Conservation (phyloP, 2,797 vertebrate genomes). For the Centroberyx gerrardi region DNA sequence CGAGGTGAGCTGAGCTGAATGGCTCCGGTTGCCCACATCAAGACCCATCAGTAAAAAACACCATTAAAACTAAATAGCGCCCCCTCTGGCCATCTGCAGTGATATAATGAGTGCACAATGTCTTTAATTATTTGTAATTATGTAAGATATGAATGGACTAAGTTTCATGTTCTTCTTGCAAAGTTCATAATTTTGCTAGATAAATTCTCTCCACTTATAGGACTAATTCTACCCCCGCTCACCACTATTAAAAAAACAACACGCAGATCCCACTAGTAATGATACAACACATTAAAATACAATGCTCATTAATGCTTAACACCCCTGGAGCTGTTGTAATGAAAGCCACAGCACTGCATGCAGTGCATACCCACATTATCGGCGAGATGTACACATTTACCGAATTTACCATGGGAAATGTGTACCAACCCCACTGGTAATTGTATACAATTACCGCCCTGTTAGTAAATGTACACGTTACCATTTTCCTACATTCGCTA, state of each 20-base stretch:
- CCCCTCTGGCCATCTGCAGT: conserved; percentile 31
- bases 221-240: conserved; percentile 59
- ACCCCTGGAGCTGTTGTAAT: conserved; percentile 71
- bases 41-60: conserved; percentile 46
- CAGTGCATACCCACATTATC: conserved; percentile 51
- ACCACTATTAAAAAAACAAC: conserved; percentile 29
- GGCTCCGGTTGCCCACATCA: conserved; percentile 52
- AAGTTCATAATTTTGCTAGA: conserved; percentile 48
- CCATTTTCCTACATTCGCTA: conserved; percentile 59
- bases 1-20: conserved; percentile 47
- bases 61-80: conserved; percentile 42
- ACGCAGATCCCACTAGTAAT: conserved; percentile 1
- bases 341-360: conserved; percentile 61
- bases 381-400: conserved; percentile 49
- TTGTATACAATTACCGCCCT: conserved; percentile 69
- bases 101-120: conserved; percentile 49
- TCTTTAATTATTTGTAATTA: conserved; percentile 21
- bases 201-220: conserved; percentile 53
- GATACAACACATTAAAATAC: conserved; percentile 52
- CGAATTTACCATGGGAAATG: conserved; percentile 50
- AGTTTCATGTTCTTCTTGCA: background rate
- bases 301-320: conserved; percentile 75
- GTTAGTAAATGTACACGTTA: conserved; percentile 55
- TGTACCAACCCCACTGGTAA: conserved; percentile 65
- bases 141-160: too few relatives aligned